phyloP scores from a whole-genome alignment of 2,888 invertebrate species.

The Scrobipalpa costella region DNA sequence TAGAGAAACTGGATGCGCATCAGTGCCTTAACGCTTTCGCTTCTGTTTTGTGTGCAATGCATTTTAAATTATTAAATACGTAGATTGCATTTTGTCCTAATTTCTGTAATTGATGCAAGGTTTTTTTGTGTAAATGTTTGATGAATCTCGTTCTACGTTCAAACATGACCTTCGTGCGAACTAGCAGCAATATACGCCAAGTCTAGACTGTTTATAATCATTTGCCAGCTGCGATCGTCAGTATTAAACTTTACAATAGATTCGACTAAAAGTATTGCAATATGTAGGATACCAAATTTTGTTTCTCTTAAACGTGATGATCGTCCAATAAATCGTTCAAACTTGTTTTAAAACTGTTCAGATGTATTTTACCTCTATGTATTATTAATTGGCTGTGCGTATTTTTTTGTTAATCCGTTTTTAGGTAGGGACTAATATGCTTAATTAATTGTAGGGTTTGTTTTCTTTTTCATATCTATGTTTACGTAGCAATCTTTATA shows the following conservation, averaged over 20 bases:
- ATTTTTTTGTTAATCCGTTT: too few species aligned
- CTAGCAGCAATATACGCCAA: constrained; percentile 23
- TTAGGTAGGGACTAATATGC: too few species aligned
- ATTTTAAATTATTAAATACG: constrained; percentile 42
- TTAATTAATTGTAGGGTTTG: too few species aligned
- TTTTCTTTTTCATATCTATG: too few species aligned
- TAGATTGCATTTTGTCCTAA: constrained; percentile 39
- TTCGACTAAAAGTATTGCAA: background rate
- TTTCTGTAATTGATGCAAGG: constrained; percentile 31
- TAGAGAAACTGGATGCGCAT: constrained; percentile 66
- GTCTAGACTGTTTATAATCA: constrained; percentile 46
- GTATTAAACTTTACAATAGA: constrained; percentile 19
- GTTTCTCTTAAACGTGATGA: background rate
- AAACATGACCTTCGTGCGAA: constrained; percentile 45
- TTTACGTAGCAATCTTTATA: too few species aligned
- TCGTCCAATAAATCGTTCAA: background rate
- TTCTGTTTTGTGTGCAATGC: constrained; percentile 40
- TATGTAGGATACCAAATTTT: background rate
- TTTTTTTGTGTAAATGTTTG: background rate
- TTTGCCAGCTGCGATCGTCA: constrained; percentile 41
- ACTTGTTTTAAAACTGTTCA: too few species aligned
- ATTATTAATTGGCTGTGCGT: too few species aligned
- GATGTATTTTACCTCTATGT: too few species aligned
- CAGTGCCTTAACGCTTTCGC: constrained; percentile 69
- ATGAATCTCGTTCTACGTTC: constrained; percentile 33